Conservation (phyloP, 2,888 invertebrate genomes). For the Myathropa florea region DNA sequence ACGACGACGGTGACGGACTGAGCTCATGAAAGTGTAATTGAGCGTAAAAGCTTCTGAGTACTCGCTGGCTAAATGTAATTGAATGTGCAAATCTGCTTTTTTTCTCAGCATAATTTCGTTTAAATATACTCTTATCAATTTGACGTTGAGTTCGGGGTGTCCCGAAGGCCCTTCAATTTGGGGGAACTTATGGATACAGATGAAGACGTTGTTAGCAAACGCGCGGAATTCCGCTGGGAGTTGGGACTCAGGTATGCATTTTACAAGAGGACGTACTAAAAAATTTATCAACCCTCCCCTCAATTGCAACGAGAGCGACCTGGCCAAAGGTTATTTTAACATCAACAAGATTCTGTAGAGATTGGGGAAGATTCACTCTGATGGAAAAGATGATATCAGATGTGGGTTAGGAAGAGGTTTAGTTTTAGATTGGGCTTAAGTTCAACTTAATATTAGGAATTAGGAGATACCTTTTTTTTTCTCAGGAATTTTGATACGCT, state of each 20-base stretch:
- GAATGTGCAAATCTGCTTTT: slow-evolving; percentile 55
- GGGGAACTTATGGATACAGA: neutral
- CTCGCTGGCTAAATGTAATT: slow-evolving; percentile 57
- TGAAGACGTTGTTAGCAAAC: neutral
- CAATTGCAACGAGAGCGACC: neutral
- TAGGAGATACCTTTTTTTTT: too few relatives aligned
- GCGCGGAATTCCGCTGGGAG: neutral
- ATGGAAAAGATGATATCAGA: too few relatives aligned
- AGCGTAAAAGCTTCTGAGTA: slow-evolving; percentile 49
- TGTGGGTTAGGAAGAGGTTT: too few relatives aligned
- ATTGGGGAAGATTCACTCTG: too few relatives aligned
- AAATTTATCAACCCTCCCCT: neutral
- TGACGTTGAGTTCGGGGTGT: neutral
- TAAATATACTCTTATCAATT: slow-evolving; percentile 29
- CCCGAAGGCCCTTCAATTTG: neutral
- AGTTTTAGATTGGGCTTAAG: too few relatives aligned
- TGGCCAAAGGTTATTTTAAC: neutral
- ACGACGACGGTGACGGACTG: slow-evolving; percentile 19
- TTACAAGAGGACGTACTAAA: neutral
- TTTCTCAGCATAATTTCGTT: neutral
- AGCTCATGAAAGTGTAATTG: slow-evolving; percentile 69
- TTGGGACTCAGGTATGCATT: neutral
- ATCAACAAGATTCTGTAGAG: too few relatives aligned
- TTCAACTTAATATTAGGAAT: too few relatives aligned
- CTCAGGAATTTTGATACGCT: too few relatives aligned